Evolutionary conservation across 2,113 vertebrate species (phyloP).

Genomic region (Noctilio leporinus): DNA sequence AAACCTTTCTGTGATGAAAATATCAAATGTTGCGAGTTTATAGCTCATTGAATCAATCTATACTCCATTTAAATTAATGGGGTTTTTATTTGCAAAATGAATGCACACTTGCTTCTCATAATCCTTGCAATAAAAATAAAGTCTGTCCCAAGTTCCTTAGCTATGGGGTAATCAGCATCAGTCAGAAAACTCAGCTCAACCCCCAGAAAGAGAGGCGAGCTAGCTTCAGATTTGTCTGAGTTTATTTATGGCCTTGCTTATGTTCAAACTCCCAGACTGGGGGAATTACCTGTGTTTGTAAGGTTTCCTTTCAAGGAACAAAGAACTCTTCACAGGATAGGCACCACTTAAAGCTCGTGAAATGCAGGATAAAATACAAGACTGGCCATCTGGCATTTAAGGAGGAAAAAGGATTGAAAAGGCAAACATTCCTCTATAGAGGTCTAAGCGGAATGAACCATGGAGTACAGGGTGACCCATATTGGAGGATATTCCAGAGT

Average conservation of each 20-base stretch:
- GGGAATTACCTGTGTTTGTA: background rate
- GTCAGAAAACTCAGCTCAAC: background rate
- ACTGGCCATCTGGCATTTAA: background rate
- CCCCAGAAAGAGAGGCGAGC: background rate
- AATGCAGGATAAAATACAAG: background rate
- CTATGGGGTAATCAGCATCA: background rate
- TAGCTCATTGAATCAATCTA: background rate
- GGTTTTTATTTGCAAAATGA: slow-evolving; percentile 19
- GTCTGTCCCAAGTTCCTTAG: background rate
- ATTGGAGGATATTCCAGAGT: background rate
- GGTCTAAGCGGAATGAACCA: background rate
- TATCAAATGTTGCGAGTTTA: background rate
- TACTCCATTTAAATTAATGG: background rate
- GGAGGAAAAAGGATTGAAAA: background rate
- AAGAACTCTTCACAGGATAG: background rate
- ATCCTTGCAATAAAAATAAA: slow-evolving; percentile 7
- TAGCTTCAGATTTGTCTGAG: background rate
- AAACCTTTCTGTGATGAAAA: background rate
- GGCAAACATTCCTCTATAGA: background rate
- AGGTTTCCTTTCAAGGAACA: slow-evolving; percentile 3
- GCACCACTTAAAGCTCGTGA: background rate
- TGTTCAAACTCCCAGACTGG: background rate
- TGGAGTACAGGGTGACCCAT: background rate
- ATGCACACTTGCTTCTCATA: slow-evolving; percentile 1
- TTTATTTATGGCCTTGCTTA: background rate